Base-by-base conservation (phyloP, 35 echinoderm and acorn worm genomes). In the Heliocidaris tuberculata region DNA sequence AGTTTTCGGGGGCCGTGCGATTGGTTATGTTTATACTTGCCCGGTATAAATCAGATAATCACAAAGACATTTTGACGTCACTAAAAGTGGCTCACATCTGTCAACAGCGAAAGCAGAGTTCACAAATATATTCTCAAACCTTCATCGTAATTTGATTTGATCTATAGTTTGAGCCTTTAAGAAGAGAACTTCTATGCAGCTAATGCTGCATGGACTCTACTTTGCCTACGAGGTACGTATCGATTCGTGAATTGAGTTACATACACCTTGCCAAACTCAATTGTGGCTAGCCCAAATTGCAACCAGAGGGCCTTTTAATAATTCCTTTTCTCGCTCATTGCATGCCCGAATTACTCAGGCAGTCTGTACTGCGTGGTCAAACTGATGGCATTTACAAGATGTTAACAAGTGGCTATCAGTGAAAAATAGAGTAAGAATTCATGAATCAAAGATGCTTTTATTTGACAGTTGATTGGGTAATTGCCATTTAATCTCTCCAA, bases 251-350 rank as follows among this genome's bases (percentile, higher is more conserved):
- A 89, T 89, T 89, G 47, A 89, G 87, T 89, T 89, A 89, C 87
- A 89, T 24, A 42, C 87, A 89, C 87, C 87, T 89, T 89, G 31
- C 87, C 31, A 89, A 89, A 89, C 87, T 89, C 87, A 47, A 89
- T 89, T 89, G 87, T 31, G 6, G 87, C 87, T 89, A 47, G 21
- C 87, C 87, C 87, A 89, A 89, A 89, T 89, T 89, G 31, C 31
- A 48, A 89, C 87, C 87, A n/a, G 87, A 89, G 87, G 87, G 87
- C 19, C 87, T 89, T 89, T 89, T 89, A 89, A 89, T 89, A 88
- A 42, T 89, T 89, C 87, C n/a, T n/a, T 47, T 30, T 30, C 47
- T n/a, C 47, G 65, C 65, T 78, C 65, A 6, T 78, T 78, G 65
- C 21, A 19, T 27, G 65, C 65, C 65, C 21, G 27, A 8, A n/a